Evolutionary conservation across 2,113 vertebrate genomes (phyloP), one percentile per base, ranked within the genome.

Genomic region (Camelus bactrianus): DNA sequence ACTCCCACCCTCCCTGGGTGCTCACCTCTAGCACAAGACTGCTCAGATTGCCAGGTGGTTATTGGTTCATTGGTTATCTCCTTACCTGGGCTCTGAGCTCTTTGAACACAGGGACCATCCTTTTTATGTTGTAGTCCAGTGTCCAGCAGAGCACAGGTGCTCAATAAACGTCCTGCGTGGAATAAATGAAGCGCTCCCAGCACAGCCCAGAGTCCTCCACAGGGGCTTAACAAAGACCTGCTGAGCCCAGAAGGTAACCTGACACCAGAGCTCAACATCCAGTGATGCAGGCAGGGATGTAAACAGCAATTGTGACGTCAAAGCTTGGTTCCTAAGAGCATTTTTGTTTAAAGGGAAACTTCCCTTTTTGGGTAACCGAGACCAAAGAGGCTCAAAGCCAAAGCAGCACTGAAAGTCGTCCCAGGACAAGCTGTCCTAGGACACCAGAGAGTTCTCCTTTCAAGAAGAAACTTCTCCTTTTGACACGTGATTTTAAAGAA

Each of bases 271-370:
- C 67, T 35, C 72, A 50, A 24, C 60, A 30, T 11, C 67, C 42
- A 11, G 72, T 46, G 80, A 82, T n/a, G 22, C 19, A 58, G 67
- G 56, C 89, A n/a, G 42, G 52, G 42, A 5, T 14, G 62, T 19
- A 76, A 88, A 77, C 3, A 58, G 42, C 50, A 30, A 79, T 79
- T 89, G 6, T 58, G 95, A 93, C 26, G 19, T 8, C 10, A 6
- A 87, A 50, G 77, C 16, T 6, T 32, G 32, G 42, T 24, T 76
- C 80, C 6, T 42, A 52, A n/a, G 20, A 75, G 22, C 24, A 52
- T 48, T 60, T 8, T 16, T 69, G 75, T 69, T 89, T 91, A 93
- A 85, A 81, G 52, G 46, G n/a, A 89, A 72, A 17, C 6, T 52
- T 85, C 48, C 50, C 24, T 89, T 38, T 92, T 35, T 10, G 20